phyloP scores from a whole-genome alignment of 2,888 invertebrate species.

The Seira ritae region DNA sequence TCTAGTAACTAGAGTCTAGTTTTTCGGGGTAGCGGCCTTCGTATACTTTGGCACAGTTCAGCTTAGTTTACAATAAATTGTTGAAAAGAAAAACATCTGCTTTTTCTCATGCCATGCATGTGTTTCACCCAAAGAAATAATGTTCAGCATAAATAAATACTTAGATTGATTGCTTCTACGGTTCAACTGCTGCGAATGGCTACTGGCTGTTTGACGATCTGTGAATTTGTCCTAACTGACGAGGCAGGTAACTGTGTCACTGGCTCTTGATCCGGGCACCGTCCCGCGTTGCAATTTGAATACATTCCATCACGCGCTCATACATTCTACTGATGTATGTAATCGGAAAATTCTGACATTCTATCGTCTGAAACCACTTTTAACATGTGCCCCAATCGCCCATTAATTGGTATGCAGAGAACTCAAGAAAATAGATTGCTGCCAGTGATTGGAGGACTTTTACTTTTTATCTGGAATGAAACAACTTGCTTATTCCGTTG shows the following conservation, averaged over 20 bases:
- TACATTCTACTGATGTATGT: slow-evolving; percentile 49
- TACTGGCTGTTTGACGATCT: slow-evolving; percentile 63
- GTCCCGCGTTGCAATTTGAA: slow-evolving; percentile 15
- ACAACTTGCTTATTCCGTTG: too few relatives aligned
- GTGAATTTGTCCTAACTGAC: slow-evolving; percentile 70
- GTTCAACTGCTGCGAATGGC: too few relatives aligned
- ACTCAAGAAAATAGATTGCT: too few relatives aligned
- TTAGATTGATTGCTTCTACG: too few relatives aligned
- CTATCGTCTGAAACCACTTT: slow-evolving; percentile 35
- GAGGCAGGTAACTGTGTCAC: slow-evolving; percentile 59
- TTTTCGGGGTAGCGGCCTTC: slow-evolving; percentile 61
- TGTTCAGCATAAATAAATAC: too few relatives aligned
- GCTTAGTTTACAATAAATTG: slow-evolving; percentile 32
- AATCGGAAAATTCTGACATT: slow-evolving; percentile 37
- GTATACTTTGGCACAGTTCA: slow-evolving; percentile 23
- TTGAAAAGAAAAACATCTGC: too few relatives aligned
- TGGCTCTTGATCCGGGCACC: slow-evolving; percentile 25
- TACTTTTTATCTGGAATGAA: too few relatives aligned
- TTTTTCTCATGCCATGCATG: too few relatives aligned
- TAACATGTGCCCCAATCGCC: slow-evolving; percentile 49
- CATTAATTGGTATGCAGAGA: too few relatives aligned
- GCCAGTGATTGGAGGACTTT: too few relatives aligned
- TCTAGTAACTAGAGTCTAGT: too few relatives aligned
- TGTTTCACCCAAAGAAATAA: too few relatives aligned
- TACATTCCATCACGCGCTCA: slow-evolving; percentile 47